Evolutionary conservation across 1,140 invertebrate species (phyloP).

Genomic region (Drosophila lini): DNA sequence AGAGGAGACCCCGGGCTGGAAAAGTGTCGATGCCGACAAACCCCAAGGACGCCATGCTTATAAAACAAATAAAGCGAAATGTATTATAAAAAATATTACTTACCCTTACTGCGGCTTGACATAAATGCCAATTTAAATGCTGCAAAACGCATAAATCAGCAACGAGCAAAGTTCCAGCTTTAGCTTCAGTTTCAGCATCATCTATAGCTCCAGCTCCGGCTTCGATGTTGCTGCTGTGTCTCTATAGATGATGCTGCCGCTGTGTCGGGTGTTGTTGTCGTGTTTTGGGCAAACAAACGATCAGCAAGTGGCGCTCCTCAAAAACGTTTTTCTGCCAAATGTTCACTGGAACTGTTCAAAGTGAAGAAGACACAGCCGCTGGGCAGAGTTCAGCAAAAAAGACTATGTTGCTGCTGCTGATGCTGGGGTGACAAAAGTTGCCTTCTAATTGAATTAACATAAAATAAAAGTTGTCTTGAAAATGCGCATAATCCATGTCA

Average conservation of each 20-base stretch:
- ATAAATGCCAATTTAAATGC: slow-evolving; percentile 83
- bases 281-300: slow-evolving; percentile 73
- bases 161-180: slow-evolving; percentile 31
- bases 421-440: slow-evolving; percentile 63
- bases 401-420: neutral
- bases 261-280: slow-evolving; percentile 42
- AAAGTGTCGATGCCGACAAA: slow-evolving; percentile 68
- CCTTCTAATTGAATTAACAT: slow-evolving; percentile 75
- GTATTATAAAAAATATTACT: slow-evolving; percentile 77
- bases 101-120: slow-evolving; percentile 78
- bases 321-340: slow-evolving; percentile 67
- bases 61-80: slow-evolving; percentile 80
- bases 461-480: slow-evolving; percentile 67
- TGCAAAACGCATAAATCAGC: slow-evolving; percentile 81
- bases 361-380: slow-evolving; percentile 59
- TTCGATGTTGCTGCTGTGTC: slow-evolving; percentile 14
- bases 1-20: slow-evolving; percentile 45
- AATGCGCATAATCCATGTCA: slow-evolving; percentile 65
- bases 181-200: neutral
- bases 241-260: slow-evolving; percentile 30
- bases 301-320: slow-evolving; percentile 79
- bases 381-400: slow-evolving; percentile 52
- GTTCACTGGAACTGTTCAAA: slow-evolving; percentile 37
- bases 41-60: slow-evolving; percentile 68
- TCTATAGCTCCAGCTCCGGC: neutral